Evolutionary conservation across 2,888 invertebrate species (phyloP), one percentile per base, ranked within the genome.

Genomic region (Chloromyia formosa): DNA sequence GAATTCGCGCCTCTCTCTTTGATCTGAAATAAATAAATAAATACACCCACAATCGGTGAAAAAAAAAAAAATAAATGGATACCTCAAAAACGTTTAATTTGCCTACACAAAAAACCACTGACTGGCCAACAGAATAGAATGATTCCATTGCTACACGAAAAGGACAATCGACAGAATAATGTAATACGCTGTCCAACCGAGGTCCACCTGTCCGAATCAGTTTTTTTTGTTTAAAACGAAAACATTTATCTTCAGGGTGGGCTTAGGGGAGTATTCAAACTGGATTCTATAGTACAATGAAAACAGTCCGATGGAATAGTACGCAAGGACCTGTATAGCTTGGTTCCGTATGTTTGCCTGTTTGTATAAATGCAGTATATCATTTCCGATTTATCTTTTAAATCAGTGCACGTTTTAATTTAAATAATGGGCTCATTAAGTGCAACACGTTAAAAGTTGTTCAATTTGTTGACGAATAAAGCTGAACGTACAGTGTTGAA

Each of bases 391-490:
- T 69, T 23, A 49, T 54, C 18, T 49, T 42, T 73, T 61, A 61
- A 69, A 76, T 64, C 64, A 61, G 20, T 68, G 68, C 62, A 18
- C 62, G 61, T 72, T 74, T 76, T 76, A 76, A 75, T 76, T 75
- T 74, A 53, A 76, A 75, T 76, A 73, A 73, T 66, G 64, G 54
- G 49, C 68, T 74, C 76, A 76, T 76, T 76, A 74, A 73, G 73
- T 53, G 76, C 75, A 76, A 76, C 75, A 76, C 75, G 76, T 76
- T 76, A 64, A 76, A 76, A 75, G 60, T 61, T 42, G 72, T 10
- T 49, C 49, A 49, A 49, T 49, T 49, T 49, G 49, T n/a, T 49
- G 49, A n/a, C 10, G 16, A 49, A 49, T 49, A 49, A 7, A 7
- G 16, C 49, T 10, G 49, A 35, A 35, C 7, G 27, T 7, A 35